These are phyloP conservation scores for Nycticebus coucang DNA, from an alignment of 2,113 vertebrate genomes.

Conservation along the genomic window DNA sequence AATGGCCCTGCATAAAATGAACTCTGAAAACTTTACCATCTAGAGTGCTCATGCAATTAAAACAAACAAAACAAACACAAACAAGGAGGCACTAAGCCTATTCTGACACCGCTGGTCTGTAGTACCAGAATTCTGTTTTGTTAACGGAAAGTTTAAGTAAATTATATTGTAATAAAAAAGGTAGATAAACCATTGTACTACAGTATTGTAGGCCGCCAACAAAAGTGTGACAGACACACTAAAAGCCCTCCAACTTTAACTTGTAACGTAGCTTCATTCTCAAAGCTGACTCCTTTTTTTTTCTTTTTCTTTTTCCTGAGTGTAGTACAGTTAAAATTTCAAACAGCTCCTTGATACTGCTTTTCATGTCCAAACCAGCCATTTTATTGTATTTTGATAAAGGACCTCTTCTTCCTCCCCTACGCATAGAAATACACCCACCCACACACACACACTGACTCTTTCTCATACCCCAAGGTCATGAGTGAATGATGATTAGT, in stretches of 20 bases:
- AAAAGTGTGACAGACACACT: constrained; percentile 91
- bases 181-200: constrained; percentile 95
- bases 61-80: constrained; percentile 84
- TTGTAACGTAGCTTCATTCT: constrained; percentile 95
- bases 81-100: constrained; percentile 84
- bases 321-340: constrained; percentile 89
- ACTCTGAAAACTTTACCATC: constrained; percentile 95
- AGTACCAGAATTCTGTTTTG: constrained; percentile 94
- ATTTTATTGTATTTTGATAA: constrained; percentile 90
- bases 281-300: constrained; percentile 86
- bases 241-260: constrained; percentile 91
- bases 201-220: constrained; percentile 98
- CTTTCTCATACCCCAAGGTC: constrained; percentile 74
- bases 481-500: constrained; percentile 89
- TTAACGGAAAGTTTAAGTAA: constrained; percentile 97
- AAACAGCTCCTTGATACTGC: constrained; percentile 91
- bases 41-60: constrained; percentile 96
- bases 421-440: constrained; percentile 51
- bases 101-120: constrained; percentile 90
- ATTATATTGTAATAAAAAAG: constrained; percentile 99
- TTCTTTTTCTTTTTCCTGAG: constrained; percentile 87
- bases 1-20: constrained; percentile 88
- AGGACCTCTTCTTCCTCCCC: constrained; percentile 72
- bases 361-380: constrained; percentile 93
- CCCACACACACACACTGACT: constrained; percentile 58